Evolutionary conservation across 2,113 vertebrate species (phyloP).

Genomic region (Phyllostomus hastatus): DNA sequence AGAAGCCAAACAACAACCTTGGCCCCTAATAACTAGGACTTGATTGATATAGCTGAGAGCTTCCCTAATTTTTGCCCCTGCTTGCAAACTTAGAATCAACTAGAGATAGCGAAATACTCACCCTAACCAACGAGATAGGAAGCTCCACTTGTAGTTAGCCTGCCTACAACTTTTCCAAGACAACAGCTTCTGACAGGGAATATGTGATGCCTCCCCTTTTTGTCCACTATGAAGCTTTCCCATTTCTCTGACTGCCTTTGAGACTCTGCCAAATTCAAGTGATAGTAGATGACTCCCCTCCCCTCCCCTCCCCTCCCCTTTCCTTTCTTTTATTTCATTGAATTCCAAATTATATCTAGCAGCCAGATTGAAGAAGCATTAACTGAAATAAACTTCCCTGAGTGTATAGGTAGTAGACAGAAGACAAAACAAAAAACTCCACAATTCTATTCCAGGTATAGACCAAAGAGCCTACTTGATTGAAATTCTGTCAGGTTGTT

Average conservation of each 20-base stretch:
- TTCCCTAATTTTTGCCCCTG: background rate
- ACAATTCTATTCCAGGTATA: background rate
- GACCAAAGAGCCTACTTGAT: background rate
- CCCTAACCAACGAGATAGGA: background rate
- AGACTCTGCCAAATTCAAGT: background rate
- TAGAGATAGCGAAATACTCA: background rate
- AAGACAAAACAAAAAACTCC: background rate
- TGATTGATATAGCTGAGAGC: background rate
- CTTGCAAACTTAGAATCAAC: background rate
- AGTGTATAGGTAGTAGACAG: background rate
- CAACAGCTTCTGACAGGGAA: fast-evolving
- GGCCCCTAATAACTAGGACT: background rate
- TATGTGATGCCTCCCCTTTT: background rate
- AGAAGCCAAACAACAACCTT: background rate
- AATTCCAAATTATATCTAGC: constrained; percentile 52
- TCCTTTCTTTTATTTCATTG: background rate
- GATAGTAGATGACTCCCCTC: background rate
- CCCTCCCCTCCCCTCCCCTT: too few species aligned
- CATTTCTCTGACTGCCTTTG: background rate
- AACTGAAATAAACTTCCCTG: background rate
- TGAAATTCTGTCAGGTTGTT: background rate
- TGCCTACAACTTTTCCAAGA: too few species aligned
- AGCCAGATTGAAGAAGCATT: constrained; percentile 28
- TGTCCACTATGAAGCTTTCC: background rate
- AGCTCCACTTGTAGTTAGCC: background rate